Evolutionary conservation across 2,888 invertebrate species (phyloP).

Genomic region (Lycophotia porphyrea): DNA sequence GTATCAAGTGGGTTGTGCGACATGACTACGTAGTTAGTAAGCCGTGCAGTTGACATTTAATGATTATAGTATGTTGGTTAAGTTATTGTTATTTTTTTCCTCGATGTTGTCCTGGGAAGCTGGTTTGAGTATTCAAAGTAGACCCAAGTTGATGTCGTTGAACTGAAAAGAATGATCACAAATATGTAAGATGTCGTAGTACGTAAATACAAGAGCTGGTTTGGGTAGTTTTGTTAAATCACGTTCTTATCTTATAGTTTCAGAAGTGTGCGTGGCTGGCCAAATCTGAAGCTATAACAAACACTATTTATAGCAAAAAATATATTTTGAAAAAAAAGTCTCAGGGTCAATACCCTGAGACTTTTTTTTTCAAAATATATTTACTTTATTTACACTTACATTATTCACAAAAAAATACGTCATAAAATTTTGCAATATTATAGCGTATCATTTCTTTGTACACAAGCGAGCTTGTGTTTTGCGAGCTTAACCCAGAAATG

Average conservation of each 20-base stretch:
- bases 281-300: too few species aligned
- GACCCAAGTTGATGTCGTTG: not conserved
- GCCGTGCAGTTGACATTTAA: constrained; percentile 5
- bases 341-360: too few species aligned
- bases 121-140: not conserved
- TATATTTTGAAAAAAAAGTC: not conserved
- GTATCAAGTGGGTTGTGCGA: not conserved
- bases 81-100: constrained; percentile 6
- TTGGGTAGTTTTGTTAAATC: not conserved
- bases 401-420: not conserved
- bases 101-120: not conserved
- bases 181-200: not conserved
- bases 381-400: too few species aligned
- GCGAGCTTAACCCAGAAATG: not conserved
- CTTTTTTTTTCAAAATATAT: too few species aligned
- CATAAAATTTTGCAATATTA: not conserved
- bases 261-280: not conserved
- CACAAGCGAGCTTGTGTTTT: too few species aligned
- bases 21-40: not conserved
- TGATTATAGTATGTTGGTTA: not conserved
- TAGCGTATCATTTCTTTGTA: too few species aligned
- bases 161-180: not conserved
- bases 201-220: not conserved
- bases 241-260: too few species aligned
- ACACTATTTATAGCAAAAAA: too few species aligned